phyloP scores from a whole-genome alignment of 53 echinoderm and acorn worm species.

The Echinarachnius parma region DNA sequence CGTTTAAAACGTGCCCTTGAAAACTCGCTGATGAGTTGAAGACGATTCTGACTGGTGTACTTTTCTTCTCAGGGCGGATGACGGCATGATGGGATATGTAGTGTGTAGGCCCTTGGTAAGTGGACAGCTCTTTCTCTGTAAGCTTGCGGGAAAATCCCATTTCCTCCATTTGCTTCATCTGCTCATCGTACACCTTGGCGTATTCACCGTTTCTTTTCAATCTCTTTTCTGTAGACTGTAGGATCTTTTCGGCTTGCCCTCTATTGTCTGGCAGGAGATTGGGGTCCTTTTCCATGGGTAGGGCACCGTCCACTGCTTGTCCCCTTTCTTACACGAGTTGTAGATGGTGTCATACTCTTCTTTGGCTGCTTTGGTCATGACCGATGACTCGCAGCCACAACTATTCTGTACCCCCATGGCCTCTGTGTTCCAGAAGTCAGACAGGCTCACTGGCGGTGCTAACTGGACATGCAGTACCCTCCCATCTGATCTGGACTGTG shows the following conservation, averaged over 20 bases:
- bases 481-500: neutral
- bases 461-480: conserved; percentile 46
- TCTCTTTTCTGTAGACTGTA: conserved; percentile 33
- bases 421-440: conserved; percentile 54
- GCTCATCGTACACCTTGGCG: conserved; percentile 38
- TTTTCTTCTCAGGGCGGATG: conserved; percentile 58
- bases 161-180: conserved; percentile 59
- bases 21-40: conserved; percentile 57
- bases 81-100: conserved; percentile 55
- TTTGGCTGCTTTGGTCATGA: no score
- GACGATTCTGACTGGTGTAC: conserved; percentile 48
- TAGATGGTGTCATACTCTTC: no score
- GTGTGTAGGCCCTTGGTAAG: conserved; percentile 48
- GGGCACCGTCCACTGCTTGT: no score
- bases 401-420: conserved; percentile 41
- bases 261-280: conserved; percentile 50
- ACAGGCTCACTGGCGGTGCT: conserved; percentile 36
- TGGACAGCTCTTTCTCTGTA: conserved; percentile 44
- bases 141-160: conserved; percentile 58
- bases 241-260: conserved; percentile 40
- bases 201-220: conserved; percentile 44
- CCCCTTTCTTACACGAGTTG: no score
- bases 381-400: no score
- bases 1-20: conserved; percentile 52
- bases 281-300: conserved; percentile 48